Conservation (phyloP, 37 sponge, comb jelly and placozoan species). For the Halichondria panicea region DNA sequence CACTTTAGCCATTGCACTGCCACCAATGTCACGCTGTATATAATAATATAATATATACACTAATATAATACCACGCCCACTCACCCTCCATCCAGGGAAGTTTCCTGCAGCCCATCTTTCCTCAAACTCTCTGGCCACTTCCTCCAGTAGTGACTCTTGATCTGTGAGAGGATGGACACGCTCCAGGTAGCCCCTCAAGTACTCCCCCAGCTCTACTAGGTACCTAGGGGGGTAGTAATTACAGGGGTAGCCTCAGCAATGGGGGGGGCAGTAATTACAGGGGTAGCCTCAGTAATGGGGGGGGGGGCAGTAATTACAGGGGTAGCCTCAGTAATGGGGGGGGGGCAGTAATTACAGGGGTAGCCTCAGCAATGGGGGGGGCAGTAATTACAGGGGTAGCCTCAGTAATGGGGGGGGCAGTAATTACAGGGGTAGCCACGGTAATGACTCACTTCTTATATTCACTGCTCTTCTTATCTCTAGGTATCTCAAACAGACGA, state of each 20-base stretch:
- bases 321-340: too few relatives aligned
- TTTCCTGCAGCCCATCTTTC: slow-evolving; percentile 83
- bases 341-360: too few relatives aligned
- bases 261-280: too few relatives aligned
- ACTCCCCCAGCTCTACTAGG: slow-evolving; percentile 70
- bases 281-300: too few relatives aligned
- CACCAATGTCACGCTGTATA: slow-evolving; percentile 87
- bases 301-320: too few relatives aligned
- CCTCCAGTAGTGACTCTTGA: slow-evolving; percentile 32
- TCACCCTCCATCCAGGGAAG: slow-evolving; percentile 96
- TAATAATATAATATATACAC: background rate
- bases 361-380: too few relatives aligned
- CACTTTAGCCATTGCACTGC: slow-evolving; percentile 92
- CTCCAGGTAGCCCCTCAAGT: slow-evolving; percentile 67
- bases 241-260: too few relatives aligned
- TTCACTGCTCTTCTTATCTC: slow-evolving; percentile 83
- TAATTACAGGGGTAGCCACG: too few relatives aligned
- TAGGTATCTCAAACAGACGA: slow-evolving; percentile 87
- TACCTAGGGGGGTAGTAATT: slow-evolving; percentile 60
- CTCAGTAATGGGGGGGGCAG: too few relatives aligned
- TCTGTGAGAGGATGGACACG: slow-evolving; percentile 80
- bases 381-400: too few relatives aligned
- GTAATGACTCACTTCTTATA: slow-evolving; percentile 64
- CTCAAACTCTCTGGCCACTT: slow-evolving; percentile 70
- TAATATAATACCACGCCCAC: slow-evolving; percentile 5